phyloP scores from a whole-genome alignment of 2,797 vertebrate species.

The Lutjanus campechanus region DNA sequence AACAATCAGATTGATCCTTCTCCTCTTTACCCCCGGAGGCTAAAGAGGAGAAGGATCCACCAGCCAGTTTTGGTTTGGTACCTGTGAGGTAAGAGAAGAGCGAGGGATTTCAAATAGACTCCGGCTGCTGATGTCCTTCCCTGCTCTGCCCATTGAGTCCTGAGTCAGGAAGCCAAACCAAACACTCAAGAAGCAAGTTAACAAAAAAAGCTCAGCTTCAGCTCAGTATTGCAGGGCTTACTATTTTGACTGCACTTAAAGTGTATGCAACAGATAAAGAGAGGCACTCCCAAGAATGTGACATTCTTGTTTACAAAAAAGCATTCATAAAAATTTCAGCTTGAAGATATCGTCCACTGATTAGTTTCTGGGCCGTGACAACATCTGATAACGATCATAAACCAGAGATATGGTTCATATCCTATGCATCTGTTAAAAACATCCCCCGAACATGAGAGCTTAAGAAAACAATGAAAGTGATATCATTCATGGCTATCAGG shows the following conservation, averaged over 20 bases:
- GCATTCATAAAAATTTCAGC: constrained; percentile 3
- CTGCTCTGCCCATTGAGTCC: not conserved
- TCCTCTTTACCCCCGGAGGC: no score
- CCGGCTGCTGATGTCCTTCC: no score
- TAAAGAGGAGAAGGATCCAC: no score
- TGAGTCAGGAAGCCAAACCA: not conserved
- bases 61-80: no score
- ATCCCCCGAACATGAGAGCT: constrained; percentile 20
- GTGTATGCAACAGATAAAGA: not conserved
- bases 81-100: no score
- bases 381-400: constrained; percentile 15
- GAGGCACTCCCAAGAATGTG: not conserved
- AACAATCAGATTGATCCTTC: no score
- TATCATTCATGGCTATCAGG: constrained; percentile 9
- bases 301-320: not conserved
- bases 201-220: not conserved
- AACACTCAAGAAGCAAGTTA: not conserved
- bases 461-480: constrained; percentile 9
- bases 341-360: constrained; percentile 6
- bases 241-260: not conserved
- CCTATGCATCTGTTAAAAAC: constrained; percentile 30
- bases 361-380: constrained; percentile 2
- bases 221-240: not conserved
- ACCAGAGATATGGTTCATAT: constrained; percentile 20
- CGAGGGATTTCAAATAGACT: no score